These are phyloP conservation scores for Galbula dea DNA, from an alignment of 2,113 vertebrate species.

Conservation along the genomic window DNA sequence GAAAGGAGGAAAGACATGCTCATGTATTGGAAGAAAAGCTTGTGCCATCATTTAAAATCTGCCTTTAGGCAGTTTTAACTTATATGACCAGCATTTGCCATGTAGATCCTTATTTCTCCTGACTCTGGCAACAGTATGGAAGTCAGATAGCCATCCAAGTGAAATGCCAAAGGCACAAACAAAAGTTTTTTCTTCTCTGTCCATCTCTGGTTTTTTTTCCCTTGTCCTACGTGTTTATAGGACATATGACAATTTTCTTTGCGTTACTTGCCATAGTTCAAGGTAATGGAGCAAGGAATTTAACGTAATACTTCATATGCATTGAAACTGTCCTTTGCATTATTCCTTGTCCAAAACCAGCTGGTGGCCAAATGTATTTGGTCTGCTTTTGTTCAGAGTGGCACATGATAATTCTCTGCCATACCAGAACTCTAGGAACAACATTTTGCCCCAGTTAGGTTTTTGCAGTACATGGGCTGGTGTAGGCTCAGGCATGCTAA, in stretches of 20 bases:
- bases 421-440: neutral
- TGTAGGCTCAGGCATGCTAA: neutral
- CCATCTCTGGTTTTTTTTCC: conserved; percentile 45
- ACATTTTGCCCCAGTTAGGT: neutral
- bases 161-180: conserved; percentile 51
- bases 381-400: conserved; percentile 44
- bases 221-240: neutral
- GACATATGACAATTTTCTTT: neutral
- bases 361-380: neutral
- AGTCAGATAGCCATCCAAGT: conserved; percentile 53
- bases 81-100: conserved; percentile 8
- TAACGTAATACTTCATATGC: neutral
- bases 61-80: neutral
- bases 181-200: conserved; percentile 27
- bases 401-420: conserved; percentile 35
- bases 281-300: conserved; percentile 5
- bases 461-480: conserved; percentile 44
- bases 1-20: neutral
- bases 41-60: neutral
- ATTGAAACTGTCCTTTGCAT: neutral
- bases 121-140: conserved; percentile 40
- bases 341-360: neutral
- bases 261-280: neutral
- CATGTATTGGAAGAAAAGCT: neutral
- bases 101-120: conserved; percentile 21